phyloP scores from a whole-genome alignment of 2,888 invertebrate species.

The Aleiodes leptofemur region DNA sequence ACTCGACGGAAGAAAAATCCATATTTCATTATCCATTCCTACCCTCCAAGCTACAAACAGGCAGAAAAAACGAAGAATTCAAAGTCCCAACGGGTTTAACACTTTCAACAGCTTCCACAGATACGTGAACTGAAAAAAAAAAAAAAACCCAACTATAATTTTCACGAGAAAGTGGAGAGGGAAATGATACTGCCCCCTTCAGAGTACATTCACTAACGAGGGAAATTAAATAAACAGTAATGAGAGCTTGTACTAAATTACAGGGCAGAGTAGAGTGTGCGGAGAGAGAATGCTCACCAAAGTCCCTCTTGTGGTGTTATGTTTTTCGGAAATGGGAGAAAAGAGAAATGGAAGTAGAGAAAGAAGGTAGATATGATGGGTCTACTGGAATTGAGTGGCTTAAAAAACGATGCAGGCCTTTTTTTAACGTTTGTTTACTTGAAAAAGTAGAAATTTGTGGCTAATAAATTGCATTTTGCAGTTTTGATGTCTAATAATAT shows the following conservation, averaged over 20 bases:
- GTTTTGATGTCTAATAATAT: too few species aligned
- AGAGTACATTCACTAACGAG: constrained; percentile 61
- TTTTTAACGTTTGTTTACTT: too few species aligned
- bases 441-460: too few species aligned
- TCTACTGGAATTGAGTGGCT: too few species aligned
- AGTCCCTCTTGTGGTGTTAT: constrained; percentile 21
- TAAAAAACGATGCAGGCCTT: too few species aligned
- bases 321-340: constrained; percentile 16
- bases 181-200: constrained; percentile 46
- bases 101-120: constrained; percentile 4
- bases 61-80: too few species aligned
- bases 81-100: not conserved
- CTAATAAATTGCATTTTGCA: too few species aligned
- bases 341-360: not conserved
- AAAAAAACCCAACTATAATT: not conserved
- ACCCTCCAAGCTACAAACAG: too few species aligned
- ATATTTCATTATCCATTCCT: too few species aligned
- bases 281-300: constrained; percentile 5
- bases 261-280: constrained; percentile 49
- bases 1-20: too few species aligned
- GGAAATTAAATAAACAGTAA: constrained; percentile 64
- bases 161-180: constrained; percentile 2
- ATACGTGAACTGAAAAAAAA: constrained; percentile 1
- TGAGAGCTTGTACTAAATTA: constrained; percentile 67
- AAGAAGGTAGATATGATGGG: not conserved